Conservation (phyloP, 2,113 vertebrate species). For the Menidia beryllina region DNA sequence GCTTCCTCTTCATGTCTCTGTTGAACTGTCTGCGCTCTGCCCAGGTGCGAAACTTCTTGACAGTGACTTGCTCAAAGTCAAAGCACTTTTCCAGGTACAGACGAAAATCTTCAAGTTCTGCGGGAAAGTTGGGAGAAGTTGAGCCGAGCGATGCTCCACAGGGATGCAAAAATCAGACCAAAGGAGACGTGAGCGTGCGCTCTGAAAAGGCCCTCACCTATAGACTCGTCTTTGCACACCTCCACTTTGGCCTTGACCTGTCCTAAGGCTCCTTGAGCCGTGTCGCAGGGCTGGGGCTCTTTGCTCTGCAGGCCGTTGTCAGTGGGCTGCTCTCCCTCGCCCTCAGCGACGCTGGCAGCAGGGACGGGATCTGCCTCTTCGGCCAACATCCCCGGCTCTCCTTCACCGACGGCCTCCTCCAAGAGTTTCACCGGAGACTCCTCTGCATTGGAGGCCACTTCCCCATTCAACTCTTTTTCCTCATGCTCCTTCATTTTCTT, state of each 20-base stretch:
- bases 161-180: neutral
- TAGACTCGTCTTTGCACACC: constrained; percentile 98
- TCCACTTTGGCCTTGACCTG: constrained; percentile 99
- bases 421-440: constrained; percentile 81
- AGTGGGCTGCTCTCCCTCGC: constrained; percentile 13
- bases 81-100: constrained; percentile 94
- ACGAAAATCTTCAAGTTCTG: constrained; percentile 94
- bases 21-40: constrained; percentile 97
- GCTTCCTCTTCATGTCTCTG: constrained; percentile 97
- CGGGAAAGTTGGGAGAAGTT: neutral
- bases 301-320: constrained; percentile 70
- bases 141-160: neutral
- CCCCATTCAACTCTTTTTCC: constrained; percentile 89
- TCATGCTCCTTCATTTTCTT: constrained; percentile 98
- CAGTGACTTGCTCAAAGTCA: constrained; percentile 98
- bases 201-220: constrained; percentile 73
- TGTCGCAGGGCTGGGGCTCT: constrained; percentile 80
- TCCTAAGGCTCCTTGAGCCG: constrained; percentile 90
- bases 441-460: constrained; percentile 80
- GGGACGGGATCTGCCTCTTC: constrained; percentile 55
- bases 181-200: neutral
- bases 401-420: constrained; percentile 79
- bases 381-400: constrained; percentile 82
- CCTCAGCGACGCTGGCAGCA: constrained; percentile 53
- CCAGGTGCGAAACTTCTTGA: constrained; percentile 98